Conservation (phyloP, 2,113 vertebrate species). For the Gallinago paraguaiae region DNA sequence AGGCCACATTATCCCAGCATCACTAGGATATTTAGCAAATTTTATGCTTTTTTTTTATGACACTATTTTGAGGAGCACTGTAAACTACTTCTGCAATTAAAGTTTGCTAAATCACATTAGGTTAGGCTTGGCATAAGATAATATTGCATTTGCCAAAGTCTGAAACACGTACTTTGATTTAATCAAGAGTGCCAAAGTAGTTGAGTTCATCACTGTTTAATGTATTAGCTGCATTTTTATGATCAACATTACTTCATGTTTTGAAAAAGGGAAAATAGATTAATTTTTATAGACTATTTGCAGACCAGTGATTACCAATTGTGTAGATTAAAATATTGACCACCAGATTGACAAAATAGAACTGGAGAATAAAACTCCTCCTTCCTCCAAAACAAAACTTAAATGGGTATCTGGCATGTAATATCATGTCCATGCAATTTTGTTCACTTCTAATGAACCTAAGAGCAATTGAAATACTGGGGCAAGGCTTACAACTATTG, state of each 20-base stretch:
- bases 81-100: neutral
- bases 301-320: neutral
- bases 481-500: neutral
- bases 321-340: neutral
- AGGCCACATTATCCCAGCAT: neutral
- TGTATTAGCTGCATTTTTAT: neutral
- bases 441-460: neutral
- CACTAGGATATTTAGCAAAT: neutral
- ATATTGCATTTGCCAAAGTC: neutral
- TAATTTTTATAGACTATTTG: neutral
- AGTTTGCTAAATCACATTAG: neutral
- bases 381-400: neutral
- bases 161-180: neutral
- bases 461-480: neutral
- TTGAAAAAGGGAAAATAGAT: neutral
- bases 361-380: neutral
- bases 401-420: neutral
- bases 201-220: neutral
- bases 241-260: neutral
- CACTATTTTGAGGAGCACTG: neutral
- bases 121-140: neutral
- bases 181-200: neutral
- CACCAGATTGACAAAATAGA: neutral
- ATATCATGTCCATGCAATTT: neutral
- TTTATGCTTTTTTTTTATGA: neutral